Evolutionary conservation across 2,113 vertebrate genomes (phyloP).

Genomic region (Raja brachyura): DNA sequence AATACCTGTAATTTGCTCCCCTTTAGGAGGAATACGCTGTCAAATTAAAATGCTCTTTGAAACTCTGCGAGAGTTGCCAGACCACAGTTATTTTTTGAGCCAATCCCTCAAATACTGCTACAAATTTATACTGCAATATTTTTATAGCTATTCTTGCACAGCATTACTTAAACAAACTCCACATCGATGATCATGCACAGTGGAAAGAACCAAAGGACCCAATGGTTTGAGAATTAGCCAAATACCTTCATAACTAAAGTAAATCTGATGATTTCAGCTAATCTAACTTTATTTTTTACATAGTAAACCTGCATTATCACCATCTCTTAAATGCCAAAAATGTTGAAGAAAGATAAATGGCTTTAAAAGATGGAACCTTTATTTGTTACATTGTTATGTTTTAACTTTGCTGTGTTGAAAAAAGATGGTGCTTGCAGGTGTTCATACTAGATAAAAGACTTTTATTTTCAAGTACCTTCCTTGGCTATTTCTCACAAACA

Average conservation of each 20-base stretch:
- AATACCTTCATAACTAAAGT: neutral
- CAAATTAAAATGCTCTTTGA: neutral
- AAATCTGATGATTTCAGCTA: neutral
- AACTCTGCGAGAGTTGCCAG: neutral
- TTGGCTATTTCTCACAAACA: too few species aligned
- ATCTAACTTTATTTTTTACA: neutral
- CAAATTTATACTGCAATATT: neutral
- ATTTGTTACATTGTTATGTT: neutral
- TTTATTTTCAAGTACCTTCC: too few species aligned
- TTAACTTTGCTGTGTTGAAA: neutral
- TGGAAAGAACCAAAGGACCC: neutral
- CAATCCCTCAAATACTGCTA: neutral
- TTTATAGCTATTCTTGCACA: neutral
- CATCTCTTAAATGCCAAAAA: too few species aligned
- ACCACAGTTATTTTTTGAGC: neutral
- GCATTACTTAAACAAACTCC: neutral
- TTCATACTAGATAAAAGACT: neutral
- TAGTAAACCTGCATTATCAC: neutral
- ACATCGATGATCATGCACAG: neutral
- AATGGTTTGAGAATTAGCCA: neutral
- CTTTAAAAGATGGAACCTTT: neutral
- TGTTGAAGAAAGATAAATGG: neutral
- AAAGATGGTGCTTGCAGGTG: neutral
- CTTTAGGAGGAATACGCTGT: too few species aligned
- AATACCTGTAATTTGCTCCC: too few species aligned